Base-by-base conservation (phyloP, 2,797 vertebrate genomes). In the Syndactyla subalaris region DNA sequence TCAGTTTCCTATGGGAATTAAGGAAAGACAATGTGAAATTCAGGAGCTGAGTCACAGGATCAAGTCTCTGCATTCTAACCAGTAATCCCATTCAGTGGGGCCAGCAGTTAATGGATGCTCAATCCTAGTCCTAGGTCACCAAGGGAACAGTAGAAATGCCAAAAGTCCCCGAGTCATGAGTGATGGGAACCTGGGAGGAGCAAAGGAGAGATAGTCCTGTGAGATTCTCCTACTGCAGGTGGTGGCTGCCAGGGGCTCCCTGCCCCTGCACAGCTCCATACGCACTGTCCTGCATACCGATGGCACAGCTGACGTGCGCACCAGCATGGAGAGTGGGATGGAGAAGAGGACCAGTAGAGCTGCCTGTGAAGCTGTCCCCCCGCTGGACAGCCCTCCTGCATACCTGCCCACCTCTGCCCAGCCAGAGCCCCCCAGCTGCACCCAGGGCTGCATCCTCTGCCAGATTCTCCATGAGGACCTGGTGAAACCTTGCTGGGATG, bases 241-340 rank as follows among this genome's bases (percentile, higher is more conserved):
- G 0, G 26, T 29, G 39, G 14, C 29, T 2, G 30, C 18, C 58
- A 34, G 22, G 34, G 34, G 30, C 27, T 32, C 62, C 68, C n/a
- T 26, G 26, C 2, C 65, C 20, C 45, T 14, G 22, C 27, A 8
- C 11, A 57, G 21, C 36, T 49, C 57, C 32, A 10, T 0, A 3
- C 32, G 23, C 20, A 1, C 32, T 6, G 11, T 49, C 13, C 43
- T 14, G 38, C 27, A 6, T 19, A 6, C 39, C 32, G 0, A 54
- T 20, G 27, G 36, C 23, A 4, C 0, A 3, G 10, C 39, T 10
- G 10, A 8, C 0, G 0, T 5, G 5, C 51, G n/a, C 36, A n/a
- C n/a, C 75, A n/a, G 32, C 15, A 8, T 0, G 11, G 65, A 36
- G 3, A 1, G 6, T 2, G 1, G 9, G 22, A 9, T 4, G n/a